Conservation (phyloP, 2,888 invertebrate genomes). For the Drosophila flavopinicola region DNA sequence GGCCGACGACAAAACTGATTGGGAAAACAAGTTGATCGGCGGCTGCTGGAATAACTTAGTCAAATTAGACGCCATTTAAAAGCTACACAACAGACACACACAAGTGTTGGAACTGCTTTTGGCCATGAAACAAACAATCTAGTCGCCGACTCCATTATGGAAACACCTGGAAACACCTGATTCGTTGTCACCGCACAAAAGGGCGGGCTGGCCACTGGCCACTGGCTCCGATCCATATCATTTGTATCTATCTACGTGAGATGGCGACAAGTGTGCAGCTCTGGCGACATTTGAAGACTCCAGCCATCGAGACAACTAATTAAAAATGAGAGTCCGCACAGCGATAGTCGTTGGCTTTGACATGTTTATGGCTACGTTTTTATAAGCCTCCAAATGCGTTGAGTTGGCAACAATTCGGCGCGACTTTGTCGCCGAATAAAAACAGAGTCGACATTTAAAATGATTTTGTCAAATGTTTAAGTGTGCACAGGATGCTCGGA, state of each 20-base stretch:
- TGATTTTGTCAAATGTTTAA: conserved; percentile 68
- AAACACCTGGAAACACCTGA: conserved; percentile 71
- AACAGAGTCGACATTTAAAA: conserved; percentile 32
- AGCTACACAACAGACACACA: conserved; percentile 11
- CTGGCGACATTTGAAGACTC: conserved; percentile 11
- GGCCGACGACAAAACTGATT: conserved; percentile 72
- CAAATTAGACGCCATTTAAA: conserved; percentile 74
- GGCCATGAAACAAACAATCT: conserved; percentile 39
- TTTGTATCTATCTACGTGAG: conserved; percentile 17
- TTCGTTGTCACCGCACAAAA: conserved; percentile 55
- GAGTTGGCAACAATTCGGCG: conserved; percentile 20
- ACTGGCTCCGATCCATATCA: neutral
- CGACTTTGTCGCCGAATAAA: conserved; percentile 53
- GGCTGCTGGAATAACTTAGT: conserved; percentile 68
- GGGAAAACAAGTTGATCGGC: conserved; percentile 72
- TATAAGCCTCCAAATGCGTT: conserved; percentile 43
- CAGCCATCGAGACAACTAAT: conserved; percentile 51
- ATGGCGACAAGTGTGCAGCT: conserved; percentile 58
- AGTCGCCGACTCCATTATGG: conserved; percentile 54
- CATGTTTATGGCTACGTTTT: conserved; percentile 64
- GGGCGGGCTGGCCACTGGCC: conserved; percentile 40
- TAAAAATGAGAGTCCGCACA: conserved; percentile 39
- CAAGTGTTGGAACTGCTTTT: conserved; percentile 37
- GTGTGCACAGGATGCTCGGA: conserved; percentile 48
- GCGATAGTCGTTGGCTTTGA: conserved; percentile 20